Percentiles rank a stretch among this genome's conserved stretches.
phyloP scores from a whole-genome alignment of 2,888 invertebrate genomes.

The Fragum sueziense region DNA sequence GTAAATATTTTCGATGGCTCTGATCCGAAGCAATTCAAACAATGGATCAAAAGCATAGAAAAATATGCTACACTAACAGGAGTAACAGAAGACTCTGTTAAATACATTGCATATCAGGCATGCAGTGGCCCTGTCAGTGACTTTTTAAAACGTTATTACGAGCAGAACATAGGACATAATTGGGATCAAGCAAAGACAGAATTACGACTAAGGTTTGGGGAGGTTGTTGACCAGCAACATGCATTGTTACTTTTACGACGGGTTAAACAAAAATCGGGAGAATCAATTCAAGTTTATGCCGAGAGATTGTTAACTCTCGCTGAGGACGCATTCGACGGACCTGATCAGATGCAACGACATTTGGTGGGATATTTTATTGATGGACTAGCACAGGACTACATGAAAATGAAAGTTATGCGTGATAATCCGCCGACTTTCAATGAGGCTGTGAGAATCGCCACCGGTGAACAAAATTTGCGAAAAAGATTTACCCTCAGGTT shows the following conservation, averaged over 20 bases:
- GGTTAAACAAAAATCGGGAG: not conserved
- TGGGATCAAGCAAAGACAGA: not conserved
- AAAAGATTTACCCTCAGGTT: slow-evolving; percentile 38
- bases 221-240: not conserved
- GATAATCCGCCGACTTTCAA: slow-evolving; percentile 24
- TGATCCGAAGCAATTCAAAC: not conserved
- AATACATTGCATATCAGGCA: too few species aligned
- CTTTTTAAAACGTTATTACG: not conserved
- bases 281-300: not conserved
- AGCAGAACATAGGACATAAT: not conserved
- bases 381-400: slow-evolving; percentile 19
- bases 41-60: not conserved
- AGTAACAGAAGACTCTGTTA: too few species aligned
- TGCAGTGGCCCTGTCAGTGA: not conserved
- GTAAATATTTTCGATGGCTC: not conserved
- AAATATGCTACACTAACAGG: not conserved
- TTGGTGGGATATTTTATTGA: slow-evolving; percentile 38
- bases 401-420: slow-evolving; percentile 43
- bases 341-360: slow-evolving; percentile 15
- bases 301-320: too few species aligned
- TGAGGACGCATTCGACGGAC: too few species aligned
- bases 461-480: slow-evolving; percentile 33
- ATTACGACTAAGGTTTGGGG: not conserved
- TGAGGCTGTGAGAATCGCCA: slow-evolving; percentile 16
- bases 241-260: not conserved